Evolutionary conservation across 1,140 invertebrate genomes (phyloP).

Genomic region (Drosophila subpulchrella): DNA sequence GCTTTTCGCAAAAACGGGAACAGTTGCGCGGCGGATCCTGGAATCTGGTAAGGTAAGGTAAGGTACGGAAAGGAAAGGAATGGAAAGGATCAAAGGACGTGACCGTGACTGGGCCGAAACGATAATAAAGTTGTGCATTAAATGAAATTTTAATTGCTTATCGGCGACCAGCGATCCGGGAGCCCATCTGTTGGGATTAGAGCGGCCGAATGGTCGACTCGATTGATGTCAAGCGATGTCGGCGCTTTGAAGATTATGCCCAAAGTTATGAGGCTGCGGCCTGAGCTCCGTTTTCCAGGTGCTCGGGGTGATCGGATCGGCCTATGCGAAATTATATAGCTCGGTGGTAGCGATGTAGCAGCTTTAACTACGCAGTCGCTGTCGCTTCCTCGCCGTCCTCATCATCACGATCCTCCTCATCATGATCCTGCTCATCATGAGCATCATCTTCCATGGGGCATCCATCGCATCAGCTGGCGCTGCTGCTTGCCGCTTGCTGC

Average conservation of each 20-base stretch:
- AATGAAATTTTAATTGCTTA: constrained; percentile 81
- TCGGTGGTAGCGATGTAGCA: constrained; percentile 48
- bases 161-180: constrained; percentile 54
- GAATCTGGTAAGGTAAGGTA: background rate
- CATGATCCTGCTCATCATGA: constrained; percentile 24
- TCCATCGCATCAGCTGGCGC: constrained; percentile 54
- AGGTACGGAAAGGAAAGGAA: no score
- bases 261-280: constrained; percentile 68
- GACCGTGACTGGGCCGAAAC: constrained; percentile 62
- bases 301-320: constrained; percentile 63
- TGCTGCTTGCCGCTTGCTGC: constrained; percentile 49
- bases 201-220: constrained; percentile 40
- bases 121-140: constrained; percentile 78
- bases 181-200: constrained; percentile 73
- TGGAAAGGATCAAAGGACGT: constrained; percentile 69
- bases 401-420: constrained; percentile 22
- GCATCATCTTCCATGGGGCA: constrained; percentile 8
- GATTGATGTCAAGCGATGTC: constrained; percentile 79
- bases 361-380: constrained; percentile 72
- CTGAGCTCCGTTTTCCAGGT: constrained; percentile 30
- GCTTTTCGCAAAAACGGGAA: constrained; percentile 33
- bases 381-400: constrained; percentile 42
- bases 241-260: constrained; percentile 80
- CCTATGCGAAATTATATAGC: constrained; percentile 80
- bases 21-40: constrained; percentile 31